Evolutionary conservation across 1,140 invertebrate genomes (phyloP).

Genomic region (Ostrea edulis): DNA sequence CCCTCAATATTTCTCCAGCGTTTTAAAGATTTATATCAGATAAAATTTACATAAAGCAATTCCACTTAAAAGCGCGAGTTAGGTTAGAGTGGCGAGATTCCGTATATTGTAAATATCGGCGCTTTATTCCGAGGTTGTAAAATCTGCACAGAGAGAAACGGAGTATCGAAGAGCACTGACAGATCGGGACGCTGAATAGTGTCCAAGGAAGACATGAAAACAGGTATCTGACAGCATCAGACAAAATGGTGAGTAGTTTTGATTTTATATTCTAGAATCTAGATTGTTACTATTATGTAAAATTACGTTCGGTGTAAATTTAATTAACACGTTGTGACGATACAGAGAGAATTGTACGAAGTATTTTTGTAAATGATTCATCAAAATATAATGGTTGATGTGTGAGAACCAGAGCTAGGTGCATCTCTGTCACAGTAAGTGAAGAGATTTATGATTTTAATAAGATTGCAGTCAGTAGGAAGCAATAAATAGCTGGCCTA

Average conservation of each 20-base stretch:
- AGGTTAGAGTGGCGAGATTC: neutral
- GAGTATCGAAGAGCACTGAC: neutral
- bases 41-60: slow-evolving; percentile 40
- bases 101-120: slow-evolving; percentile 31
- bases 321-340: neutral
- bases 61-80: slow-evolving; percentile 32
- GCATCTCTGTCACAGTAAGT: neutral
- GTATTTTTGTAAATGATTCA: neutral
- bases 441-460: slow-evolving; percentile 1
- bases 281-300: neutral
- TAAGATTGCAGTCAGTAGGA: neutral
- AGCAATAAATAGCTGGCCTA: neutral
- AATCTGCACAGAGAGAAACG: neutral
- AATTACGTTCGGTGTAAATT: neutral
- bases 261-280: neutral
- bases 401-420: neutral
- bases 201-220: neutral
- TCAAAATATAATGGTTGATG: neutral
- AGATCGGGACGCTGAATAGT: neutral
- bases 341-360: neutral
- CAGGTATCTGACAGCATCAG: neutral
- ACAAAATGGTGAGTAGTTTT: slow-evolving; percentile 14
- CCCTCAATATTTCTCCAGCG: slow-evolving; percentile 11
- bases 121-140: slow-evolving; percentile 34
- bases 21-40: slow-evolving; percentile 36